Percentiles rank a stretch among this genome's conserved stretches.
Evolutionary conservation across 2,888 invertebrate species (phyloP).

Genomic region (Tetramorium bicarinatum): DNA sequence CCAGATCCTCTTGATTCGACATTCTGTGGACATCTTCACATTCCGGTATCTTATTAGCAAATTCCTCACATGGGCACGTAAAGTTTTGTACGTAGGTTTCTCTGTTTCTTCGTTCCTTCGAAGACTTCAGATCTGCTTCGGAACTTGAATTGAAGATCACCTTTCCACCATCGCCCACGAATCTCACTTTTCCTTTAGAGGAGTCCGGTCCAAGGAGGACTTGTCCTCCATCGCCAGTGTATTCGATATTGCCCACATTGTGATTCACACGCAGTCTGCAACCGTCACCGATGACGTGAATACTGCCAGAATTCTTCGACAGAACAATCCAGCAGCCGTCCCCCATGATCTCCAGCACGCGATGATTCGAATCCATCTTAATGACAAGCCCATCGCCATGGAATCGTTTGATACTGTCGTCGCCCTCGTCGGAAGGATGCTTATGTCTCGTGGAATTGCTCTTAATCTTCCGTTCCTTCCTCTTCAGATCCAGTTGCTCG

Average conservation of each 20-base stretch:
- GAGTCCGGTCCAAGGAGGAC: conserved; percentile 78
- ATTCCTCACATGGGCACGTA: background rate
- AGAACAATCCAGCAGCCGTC: conserved; percentile 81
- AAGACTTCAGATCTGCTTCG: background rate
- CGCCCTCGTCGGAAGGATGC: conserved; percentile 1
- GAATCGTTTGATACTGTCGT: conserved; percentile 62
- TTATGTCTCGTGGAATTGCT: background rate
- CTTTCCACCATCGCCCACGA: conserved; percentile 79
- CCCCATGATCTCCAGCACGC: conserved; percentile 76
- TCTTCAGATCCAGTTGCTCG: background rate
- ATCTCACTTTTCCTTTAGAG: conserved; percentile 74
- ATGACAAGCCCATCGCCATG: conserved; percentile 79
- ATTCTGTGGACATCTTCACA: background rate
- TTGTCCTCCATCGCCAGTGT: conserved; percentile 81
- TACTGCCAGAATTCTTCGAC: conserved; percentile 75
- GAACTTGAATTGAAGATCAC: conserved; percentile 58
- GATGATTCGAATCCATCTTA: conserved; percentile 75
- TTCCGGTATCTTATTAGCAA: background rate
- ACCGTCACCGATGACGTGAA: conserved; percentile 82
- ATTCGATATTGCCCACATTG: conserved; percentile 80
- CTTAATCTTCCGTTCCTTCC: conserved; percentile 6
- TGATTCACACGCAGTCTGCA: conserved; percentile 77
- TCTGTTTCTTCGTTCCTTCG: background rate
- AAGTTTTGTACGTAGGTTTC: background rate
- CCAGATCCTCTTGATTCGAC: conserved; percentile 20